phyloP scores from a whole-genome alignment of 2,888 invertebrate genomes.

The Perizoma flavofasciatum region DNA sequence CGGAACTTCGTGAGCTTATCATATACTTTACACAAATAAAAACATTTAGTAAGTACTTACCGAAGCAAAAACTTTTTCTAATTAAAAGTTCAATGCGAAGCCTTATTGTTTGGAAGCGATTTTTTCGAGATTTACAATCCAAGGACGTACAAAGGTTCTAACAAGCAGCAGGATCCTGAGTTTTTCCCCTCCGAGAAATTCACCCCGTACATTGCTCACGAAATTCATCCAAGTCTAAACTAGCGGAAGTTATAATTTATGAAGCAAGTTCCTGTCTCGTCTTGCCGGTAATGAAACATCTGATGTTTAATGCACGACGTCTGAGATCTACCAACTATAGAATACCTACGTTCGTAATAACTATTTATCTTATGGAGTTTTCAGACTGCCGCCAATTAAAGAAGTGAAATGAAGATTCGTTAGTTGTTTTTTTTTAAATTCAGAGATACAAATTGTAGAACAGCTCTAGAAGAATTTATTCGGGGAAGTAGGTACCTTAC shows the following conservation, averaged over 20 bases:
- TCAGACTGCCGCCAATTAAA: constrained; percentile 17
- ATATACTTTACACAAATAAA: too few species aligned
- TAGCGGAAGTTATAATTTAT: constrained; percentile 83
- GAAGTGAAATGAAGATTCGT: constrained; percentile 7
- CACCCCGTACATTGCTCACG: constrained; percentile 49
- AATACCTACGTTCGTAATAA: constrained; percentile 17
- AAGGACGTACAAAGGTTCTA: too few species aligned
- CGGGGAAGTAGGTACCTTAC: too few species aligned
- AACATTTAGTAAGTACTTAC: too few species aligned
- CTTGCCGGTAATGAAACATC: constrained; percentile 68
- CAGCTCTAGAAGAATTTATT: too few species aligned
- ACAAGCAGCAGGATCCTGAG: constrained; percentile 5
- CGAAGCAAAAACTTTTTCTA: too few species aligned
- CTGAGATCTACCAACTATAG: constrained; percentile 54
- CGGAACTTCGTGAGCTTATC: too few species aligned
- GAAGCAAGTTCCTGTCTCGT: constrained; percentile 70
- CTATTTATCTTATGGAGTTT: constrained; percentile 6
- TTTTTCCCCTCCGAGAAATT: constrained; percentile 16
- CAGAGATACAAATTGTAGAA: too few species aligned
- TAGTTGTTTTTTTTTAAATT: not conserved
- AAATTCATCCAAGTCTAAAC: constrained; percentile 64
- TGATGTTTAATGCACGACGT: constrained; percentile 71
- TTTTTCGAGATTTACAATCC: too few species aligned
- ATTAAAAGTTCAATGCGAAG: too few species aligned
- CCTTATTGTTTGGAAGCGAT: too few species aligned